Percentiles rank a stretch among this genome's conserved stretches.
These are phyloP conservation scores for Terebella lapidaria DNA, from an alignment of 2,888 invertebrate species.

Conservation along the genomic window DNA sequence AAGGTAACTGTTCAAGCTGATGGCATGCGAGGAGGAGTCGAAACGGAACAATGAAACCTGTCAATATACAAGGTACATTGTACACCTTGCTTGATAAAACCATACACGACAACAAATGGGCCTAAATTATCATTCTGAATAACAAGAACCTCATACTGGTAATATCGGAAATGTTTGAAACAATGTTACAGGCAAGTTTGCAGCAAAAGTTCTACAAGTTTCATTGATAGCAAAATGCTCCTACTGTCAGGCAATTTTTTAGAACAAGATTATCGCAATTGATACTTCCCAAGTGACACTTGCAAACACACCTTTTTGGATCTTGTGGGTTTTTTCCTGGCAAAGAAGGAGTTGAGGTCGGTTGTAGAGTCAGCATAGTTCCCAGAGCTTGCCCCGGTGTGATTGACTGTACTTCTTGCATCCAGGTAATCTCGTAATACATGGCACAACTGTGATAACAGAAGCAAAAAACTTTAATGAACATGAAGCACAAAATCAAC, in stretches of 20 bases:
- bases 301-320: constrained; percentile 51
- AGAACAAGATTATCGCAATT: no score
- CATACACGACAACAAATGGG: no score
- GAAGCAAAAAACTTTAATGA: no score
- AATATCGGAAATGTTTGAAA: no score
- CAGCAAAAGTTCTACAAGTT: no score
- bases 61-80: neutral
- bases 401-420: constrained; percentile 72
- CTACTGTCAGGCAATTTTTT: no score
- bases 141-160: no score
- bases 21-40: constrained; percentile 64
- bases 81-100: neutral
- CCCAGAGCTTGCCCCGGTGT: constrained; percentile 58
- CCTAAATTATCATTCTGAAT: no score
- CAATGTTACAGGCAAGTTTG: no score
- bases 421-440: constrained; percentile 81
- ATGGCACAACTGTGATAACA: neutral
- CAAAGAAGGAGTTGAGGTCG: constrained; percentile 55
- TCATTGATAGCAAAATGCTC: no score
- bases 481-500: no score
- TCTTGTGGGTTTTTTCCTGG: constrained; percentile 52
- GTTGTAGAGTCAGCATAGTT: constrained; percentile 47
- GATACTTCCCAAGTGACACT: no score
- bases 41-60: constrained; percentile 63
- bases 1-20: constrained; percentile 58